Evolutionary conservation across 2,113 vertebrate genomes (phyloP).

Genomic region (Charadrius vociferus): DNA sequence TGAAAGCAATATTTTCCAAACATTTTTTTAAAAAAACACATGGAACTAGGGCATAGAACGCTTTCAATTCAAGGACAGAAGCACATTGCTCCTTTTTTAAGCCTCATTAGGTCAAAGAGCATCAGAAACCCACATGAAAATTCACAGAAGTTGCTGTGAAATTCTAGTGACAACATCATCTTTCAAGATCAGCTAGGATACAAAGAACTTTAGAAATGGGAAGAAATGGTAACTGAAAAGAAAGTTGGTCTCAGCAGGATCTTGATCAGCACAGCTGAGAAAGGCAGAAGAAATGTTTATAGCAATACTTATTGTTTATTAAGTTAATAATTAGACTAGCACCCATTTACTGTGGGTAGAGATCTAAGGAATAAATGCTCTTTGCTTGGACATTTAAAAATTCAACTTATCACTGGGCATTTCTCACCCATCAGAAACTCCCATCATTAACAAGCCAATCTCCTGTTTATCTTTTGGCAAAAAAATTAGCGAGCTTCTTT

Average conservation of each 20-base stretch:
- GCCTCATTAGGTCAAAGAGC: not conserved
- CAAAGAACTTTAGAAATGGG: no score
- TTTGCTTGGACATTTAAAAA: not conserved
- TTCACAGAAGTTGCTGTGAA: no score
- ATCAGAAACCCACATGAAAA: not conserved
- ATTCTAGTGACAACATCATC: no score
- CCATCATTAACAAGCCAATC: not conserved
- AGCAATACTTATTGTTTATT: not conserved
- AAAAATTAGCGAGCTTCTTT: not conserved
- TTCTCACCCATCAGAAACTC: not conserved
- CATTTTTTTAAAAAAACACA: no score
- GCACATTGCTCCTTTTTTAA: not conserved
- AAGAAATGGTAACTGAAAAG: no score
- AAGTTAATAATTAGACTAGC: not conserved
- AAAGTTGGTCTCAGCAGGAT: no score
- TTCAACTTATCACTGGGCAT: not conserved
- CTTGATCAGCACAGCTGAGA: not conserved
- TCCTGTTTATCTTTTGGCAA: not conserved
- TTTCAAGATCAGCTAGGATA: no score
- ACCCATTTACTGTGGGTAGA: not conserved
- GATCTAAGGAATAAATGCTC: not conserved
- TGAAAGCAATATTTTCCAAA: not conserved
- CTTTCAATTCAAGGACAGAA: not conserved
- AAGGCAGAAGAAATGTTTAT: not conserved
- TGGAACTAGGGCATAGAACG: not conserved